phyloP scores from a whole-genome alignment of 92 coral and sea anemone genomes.

The Diadumene lineata region DNA sequence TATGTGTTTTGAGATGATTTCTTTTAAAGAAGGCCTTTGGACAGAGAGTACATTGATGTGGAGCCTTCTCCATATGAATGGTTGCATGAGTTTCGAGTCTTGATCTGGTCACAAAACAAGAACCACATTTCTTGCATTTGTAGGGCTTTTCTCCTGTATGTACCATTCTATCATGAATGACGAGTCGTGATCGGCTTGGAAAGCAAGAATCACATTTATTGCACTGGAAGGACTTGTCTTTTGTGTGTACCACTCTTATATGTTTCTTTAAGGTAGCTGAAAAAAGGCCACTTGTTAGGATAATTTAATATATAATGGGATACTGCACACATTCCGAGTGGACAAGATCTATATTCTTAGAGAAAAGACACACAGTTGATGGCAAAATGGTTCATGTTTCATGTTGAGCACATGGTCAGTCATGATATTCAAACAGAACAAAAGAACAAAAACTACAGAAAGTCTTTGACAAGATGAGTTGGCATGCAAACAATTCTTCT shows the following conservation, averaged over 20 bases:
- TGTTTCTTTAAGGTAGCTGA: not conserved
- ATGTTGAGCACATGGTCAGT: too few relatives aligned
- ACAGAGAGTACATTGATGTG: constrained; percentile 56
- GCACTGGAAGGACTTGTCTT: too few relatives aligned
- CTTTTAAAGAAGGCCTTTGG: constrained; percentile 65
- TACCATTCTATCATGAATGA: constrained; percentile 46
- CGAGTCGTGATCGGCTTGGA: constrained; percentile 52
- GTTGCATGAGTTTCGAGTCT: not conserved
- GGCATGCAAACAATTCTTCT: too few relatives aligned
- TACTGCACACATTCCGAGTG: not conserved
- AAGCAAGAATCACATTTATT: not conserved
- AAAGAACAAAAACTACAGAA: too few relatives aligned
- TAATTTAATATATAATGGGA: too few relatives aligned
- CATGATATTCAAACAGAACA: too few relatives aligned
- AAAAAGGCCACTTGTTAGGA: not conserved
- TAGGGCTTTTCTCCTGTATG: constrained; percentile 70
- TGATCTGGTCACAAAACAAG: constrained; percentile 43
- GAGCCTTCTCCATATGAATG: constrained; percentile 62
- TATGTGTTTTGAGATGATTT: constrained; percentile 67
- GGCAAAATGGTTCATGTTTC: too few relatives aligned
- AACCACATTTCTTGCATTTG: constrained; percentile 67
- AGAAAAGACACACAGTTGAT: not conserved
- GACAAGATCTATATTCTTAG: not conserved
- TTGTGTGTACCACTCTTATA: not conserved
- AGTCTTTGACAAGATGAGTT: too few relatives aligned